Conservation (phyloP, 2,797 vertebrate genomes). For the Hoplostethus atlanticus region DNA sequence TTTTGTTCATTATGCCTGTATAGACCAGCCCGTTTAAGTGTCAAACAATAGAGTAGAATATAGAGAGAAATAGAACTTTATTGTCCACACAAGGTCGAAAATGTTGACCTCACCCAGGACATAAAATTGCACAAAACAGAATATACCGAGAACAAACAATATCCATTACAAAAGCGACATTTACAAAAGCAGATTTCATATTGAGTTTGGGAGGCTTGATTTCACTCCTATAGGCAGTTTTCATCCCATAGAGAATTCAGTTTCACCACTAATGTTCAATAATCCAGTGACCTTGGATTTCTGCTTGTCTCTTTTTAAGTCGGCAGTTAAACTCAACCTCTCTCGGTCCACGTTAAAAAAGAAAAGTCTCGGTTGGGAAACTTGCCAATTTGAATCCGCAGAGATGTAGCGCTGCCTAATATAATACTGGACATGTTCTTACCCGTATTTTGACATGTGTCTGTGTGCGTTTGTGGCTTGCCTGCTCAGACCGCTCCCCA, state of each 20-base stretch:
- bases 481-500: constrained; percentile 83
- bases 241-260: constrained; percentile 1
- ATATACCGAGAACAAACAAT: background rate
- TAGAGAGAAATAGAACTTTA: constrained; percentile 16
- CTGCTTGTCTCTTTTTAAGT: background rate
- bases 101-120: background rate
- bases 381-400: background rate
- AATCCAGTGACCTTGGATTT: constrained; percentile 26
- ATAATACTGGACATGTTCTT: background rate
- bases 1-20: constrained; percentile 32
- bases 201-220: constrained; percentile 10
- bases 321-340: constrained; percentile 4
- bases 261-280: constrained; percentile 7
- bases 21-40: constrained; percentile 21
- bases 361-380: constrained; percentile 2
- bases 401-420: background rate
- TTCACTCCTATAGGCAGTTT: background rate
- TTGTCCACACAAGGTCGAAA: background rate
- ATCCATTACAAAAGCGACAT: constrained; percentile 10
- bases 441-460: constrained; percentile 27
- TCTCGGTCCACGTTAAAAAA: background rate
- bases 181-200: constrained; percentile 4
- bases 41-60: constrained; percentile 5
- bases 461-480: constrained; percentile 39
- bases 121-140: background rate